Conservation (phyloP, 1,140 invertebrate genomes). For the Drosophila bifasciata region DNA sequence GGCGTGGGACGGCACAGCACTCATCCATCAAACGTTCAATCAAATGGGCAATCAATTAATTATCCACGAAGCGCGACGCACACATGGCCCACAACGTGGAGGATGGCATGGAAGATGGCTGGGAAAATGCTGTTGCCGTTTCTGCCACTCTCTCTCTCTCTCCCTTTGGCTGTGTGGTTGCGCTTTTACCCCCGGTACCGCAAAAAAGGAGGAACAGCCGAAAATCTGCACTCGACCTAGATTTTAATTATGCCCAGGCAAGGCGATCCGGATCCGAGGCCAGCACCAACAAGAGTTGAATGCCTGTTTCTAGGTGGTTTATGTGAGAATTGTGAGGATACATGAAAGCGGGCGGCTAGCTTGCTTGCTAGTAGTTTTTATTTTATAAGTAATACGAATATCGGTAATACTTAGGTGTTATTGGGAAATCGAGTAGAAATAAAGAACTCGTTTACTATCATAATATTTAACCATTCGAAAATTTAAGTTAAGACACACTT, state of each 20-base stretch:
- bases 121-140: conserved; percentile 9
- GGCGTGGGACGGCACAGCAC: conserved; percentile 4
- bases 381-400: no score
- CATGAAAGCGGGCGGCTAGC: no score
- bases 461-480: not conserved
- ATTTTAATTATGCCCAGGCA: conserved; percentile 49
- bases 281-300: conserved; percentile 1
- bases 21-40: conserved; percentile 72
- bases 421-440: no score
- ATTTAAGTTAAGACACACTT: not conserved
- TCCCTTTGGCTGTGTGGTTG: not conserved
- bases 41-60: conserved; percentile 76
- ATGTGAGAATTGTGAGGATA: no score
- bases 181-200: not conserved
- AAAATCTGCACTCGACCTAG: conserved; percentile 50
- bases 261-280: conserved; percentile 6
- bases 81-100: not conserved
- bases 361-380: no score
- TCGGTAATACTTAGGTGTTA: no score
- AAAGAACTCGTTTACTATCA: no score
- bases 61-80: conserved; percentile 43
- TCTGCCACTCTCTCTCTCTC: conserved; percentile 10
- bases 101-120: conserved; percentile 15
- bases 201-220: not conserved
- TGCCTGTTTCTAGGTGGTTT: not conserved